phyloP scores from a whole-genome alignment of 1,140 invertebrate genomes.

The Lethocerus indicus region DNA sequence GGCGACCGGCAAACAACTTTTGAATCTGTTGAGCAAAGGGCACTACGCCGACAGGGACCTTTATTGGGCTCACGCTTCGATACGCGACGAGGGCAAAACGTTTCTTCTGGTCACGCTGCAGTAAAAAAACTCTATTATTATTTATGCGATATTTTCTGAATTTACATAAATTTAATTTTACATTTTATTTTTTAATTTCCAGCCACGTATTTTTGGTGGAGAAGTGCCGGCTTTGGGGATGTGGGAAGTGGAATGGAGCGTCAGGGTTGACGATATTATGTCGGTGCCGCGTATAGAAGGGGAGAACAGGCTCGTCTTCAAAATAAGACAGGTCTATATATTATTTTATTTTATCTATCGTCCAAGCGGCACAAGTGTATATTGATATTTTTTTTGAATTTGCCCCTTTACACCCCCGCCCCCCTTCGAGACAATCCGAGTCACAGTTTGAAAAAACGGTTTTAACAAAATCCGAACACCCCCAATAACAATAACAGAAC shows the following conservation, averaged over 20 bases:
- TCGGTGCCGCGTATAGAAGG: conserved; percentile 42
- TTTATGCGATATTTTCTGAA: neutral
- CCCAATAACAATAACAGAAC: too few relatives aligned
- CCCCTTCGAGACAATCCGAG: too few relatives aligned
- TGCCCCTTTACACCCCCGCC: too few relatives aligned
- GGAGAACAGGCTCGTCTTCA: conserved; percentile 49
- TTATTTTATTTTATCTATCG: neutral
- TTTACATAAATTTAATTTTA: neutral
- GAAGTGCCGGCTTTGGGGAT: conserved; percentile 49
- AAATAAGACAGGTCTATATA: conserved; percentile 45
- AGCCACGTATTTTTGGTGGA: conserved; percentile 59
- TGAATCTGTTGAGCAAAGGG: conserved; percentile 38
- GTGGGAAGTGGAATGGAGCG: conserved; percentile 60
- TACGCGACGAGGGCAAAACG: conserved; percentile 31
- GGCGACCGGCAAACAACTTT: conserved; percentile 41
- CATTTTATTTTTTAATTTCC: conserved; percentile 18
- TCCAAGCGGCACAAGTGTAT: neutral
- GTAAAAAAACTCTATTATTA: conserved; percentile 26
- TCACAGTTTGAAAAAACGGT: too few relatives aligned
- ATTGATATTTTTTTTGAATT: conserved; percentile 2
- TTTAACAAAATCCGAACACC: too few relatives aligned
- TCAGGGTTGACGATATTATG: conserved; percentile 54
- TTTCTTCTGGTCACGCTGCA: conserved; percentile 42
- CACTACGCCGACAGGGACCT: conserved; percentile 45
- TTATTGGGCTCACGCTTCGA: conserved; percentile 51